Evolutionary conservation across 2,888 invertebrate species (phyloP), one percentile per base, ranked within the genome.

Genomic region (Drosophila monieri): DNA sequence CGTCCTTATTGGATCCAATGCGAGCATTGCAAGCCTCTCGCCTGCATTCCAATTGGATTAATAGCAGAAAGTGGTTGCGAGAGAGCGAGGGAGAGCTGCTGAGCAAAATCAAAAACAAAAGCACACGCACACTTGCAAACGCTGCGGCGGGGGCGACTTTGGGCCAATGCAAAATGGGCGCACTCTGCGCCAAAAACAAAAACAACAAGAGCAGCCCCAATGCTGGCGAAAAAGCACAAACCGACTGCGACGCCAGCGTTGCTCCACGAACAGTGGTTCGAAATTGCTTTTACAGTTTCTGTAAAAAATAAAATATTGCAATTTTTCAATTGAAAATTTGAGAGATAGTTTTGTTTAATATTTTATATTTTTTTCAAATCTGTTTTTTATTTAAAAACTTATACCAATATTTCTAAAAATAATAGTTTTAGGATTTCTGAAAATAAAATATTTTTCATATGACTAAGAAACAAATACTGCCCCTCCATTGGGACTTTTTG

Each of bases 21-120:
- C 25, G 64, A 43, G 23, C 27, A 69, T 62, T 83, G 85, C 85
- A 85, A 53, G 73, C 35, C 53, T 23, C 30, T 43, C 59, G 47
- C 80, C 23, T 84, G 85, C 89, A 88, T 81, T 85, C 88, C 81
- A 87, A 85, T 85, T 85, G 83, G 85, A 87, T 78, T 77, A 75
- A 74, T 55, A 18, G 52, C 61, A 64, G 67, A 62, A 81, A 79
- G 85, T 85, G 78, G 67, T 77, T 84, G 77, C 18, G 51, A 51
- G 55, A 23, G 27, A n/a, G 14, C 25, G 14, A 32, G 39, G 15
- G 14, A 41, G 44, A 49, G 18, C 44, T 27, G 66, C 62, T 67
- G 62, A 67, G 66, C 60, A 66, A 77, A 71, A 64, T 41, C 77
- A 73, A 73, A 73, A 54, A 54, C 67, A 65, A 58, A 70, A 59